Base-by-base conservation (phyloP, 2,113 vertebrate species). In the Neolamprologus sp. region DNA sequence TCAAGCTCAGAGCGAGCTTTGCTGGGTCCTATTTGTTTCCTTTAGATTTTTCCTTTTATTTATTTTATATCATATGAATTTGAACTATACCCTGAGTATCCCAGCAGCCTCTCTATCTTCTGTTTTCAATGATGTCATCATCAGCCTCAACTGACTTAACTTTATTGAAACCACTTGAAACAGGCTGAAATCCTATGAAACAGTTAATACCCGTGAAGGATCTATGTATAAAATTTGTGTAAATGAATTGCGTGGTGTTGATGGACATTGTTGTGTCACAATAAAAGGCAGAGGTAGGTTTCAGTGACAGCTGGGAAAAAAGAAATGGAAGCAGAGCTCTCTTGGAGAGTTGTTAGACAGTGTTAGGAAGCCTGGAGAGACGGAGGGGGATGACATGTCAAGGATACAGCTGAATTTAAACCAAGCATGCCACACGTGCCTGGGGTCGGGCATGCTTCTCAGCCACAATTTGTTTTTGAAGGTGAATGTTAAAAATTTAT, bases 211-310 rank as follows among this genome's bases (percentile, higher is more conserved):
- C 2, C 0, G 3, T 45, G 37, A 26, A 26, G n/a, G 1, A 42
- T 26, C 8, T 16, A 14, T 9, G n/a, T 42, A 23, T 7, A 26
- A 75, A 47, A 75, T 47, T 11, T 0, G 0, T 47, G 40, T 10
- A 0, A 75, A 47, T 47, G 71, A 47, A 75, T 28, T 19, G 23
- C 0, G 4, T 45, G 21, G 2, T 45, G 40, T 26, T 45, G 37
- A 26, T 73, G 9, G 68, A 47, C 21, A 7, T 73, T 7, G 68
- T 47, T 28, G 42, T 28, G 6, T 47, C 42, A 19, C 9, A 45
- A 7, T 49, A 11, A 49, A 78, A 28, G 23, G 42, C 9, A 75
- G 23, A 75, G 9, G 42, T 26, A 73, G 12, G 13, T 49, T 28
- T 49, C 3, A 30, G 42, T 49, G 42, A 78, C 13, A 26, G 6